These are phyloP conservation scores for Brachyptera risi DNA, from an alignment of 2,888 invertebrate genomes.

Conservation along the genomic window DNA sequence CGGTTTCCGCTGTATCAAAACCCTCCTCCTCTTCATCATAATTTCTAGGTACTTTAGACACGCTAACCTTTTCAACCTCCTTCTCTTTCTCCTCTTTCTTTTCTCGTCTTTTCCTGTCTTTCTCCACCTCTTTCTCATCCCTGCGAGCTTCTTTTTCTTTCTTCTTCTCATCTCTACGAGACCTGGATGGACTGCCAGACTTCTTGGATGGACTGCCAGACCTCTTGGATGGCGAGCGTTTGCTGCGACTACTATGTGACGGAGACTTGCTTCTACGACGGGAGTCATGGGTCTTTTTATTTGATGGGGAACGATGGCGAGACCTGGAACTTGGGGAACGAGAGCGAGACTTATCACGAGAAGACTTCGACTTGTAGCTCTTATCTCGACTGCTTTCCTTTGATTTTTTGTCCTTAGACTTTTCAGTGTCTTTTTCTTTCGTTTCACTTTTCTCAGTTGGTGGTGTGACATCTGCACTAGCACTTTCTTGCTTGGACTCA, in stretches of 20 bases:
- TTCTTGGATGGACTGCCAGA: conserved; percentile 28
- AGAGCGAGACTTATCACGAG: conserved; percentile 29
- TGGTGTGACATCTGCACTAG: conserved; percentile 9
- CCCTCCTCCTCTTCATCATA: conserved; percentile 53
- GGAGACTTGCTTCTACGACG: conserved; percentile 36
- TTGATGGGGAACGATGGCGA: conserved; percentile 31
- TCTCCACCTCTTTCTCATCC: conserved; percentile 24
- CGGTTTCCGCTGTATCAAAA: conserved; percentile 41
- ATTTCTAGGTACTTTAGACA: conserved; percentile 45
- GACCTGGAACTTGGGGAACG: conserved; percentile 31
- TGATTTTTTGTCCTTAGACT: conserved; percentile 29
- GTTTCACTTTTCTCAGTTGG: conserved; percentile 26
- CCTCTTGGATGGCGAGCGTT: conserved; percentile 27
- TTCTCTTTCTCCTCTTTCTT: conserved; percentile 34
- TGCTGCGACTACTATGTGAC: conserved; percentile 28
- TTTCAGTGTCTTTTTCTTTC: conserved; percentile 27
- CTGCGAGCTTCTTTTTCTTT: conserved; percentile 25
- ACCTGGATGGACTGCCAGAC: conserved; percentile 27
- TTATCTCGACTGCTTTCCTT: conserved; percentile 32
- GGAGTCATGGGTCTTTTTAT: conserved; percentile 37
- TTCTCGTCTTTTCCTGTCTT: conserved; percentile 29
- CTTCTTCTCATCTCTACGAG: conserved; percentile 29
- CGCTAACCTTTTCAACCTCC: conserved; percentile 21
- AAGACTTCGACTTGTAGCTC: conserved; percentile 27
- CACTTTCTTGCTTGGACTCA: conserved; percentile 5